phyloP scores from a whole-genome alignment of 2,888 invertebrate species.

The Bimastos eiseni region DNA sequence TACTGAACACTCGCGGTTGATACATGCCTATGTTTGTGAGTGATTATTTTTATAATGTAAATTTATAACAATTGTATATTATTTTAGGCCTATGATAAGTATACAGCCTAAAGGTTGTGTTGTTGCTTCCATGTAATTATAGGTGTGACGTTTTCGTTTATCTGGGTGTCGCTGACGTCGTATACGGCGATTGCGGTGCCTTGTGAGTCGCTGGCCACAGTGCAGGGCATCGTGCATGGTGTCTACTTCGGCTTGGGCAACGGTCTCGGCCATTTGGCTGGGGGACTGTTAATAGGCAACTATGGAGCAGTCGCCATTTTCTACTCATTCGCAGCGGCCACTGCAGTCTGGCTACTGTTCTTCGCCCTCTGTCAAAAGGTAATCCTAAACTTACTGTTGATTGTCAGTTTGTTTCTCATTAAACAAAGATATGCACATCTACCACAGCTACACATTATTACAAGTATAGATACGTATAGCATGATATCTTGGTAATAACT shows the following conservation, averaged over 20 bases:
- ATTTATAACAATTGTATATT: no score
- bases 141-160: slow-evolving; percentile 43
- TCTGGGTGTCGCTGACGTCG: slow-evolving; percentile 41
- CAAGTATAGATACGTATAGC: background rate
- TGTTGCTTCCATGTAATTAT: background rate
- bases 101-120: background rate
- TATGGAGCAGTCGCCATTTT: slow-evolving; percentile 40
- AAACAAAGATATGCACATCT: no score
- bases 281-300: slow-evolving; percentile 38
- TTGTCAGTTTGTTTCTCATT: no score
- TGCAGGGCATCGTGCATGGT: slow-evolving; percentile 42
- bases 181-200: slow-evolving; percentile 40
- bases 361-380: slow-evolving; percentile 41
- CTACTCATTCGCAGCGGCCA: slow-evolving; percentile 31
- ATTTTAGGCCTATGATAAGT: background rate
- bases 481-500: background rate
- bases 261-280: slow-evolving; percentile 40
- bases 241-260: slow-evolving; percentile 42
- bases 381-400: no score
- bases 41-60: no score
- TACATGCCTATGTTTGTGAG: background rate
- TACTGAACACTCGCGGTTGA: background rate
- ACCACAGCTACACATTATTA: background rate
- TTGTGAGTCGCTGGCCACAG: slow-evolving; percentile 37
- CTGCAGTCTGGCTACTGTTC: slow-evolving; percentile 29